These are phyloP conservation scores for Metridium senile DNA, from an alignment of 92 coral and sea anemone genomes.

Conservation along the genomic window DNA sequence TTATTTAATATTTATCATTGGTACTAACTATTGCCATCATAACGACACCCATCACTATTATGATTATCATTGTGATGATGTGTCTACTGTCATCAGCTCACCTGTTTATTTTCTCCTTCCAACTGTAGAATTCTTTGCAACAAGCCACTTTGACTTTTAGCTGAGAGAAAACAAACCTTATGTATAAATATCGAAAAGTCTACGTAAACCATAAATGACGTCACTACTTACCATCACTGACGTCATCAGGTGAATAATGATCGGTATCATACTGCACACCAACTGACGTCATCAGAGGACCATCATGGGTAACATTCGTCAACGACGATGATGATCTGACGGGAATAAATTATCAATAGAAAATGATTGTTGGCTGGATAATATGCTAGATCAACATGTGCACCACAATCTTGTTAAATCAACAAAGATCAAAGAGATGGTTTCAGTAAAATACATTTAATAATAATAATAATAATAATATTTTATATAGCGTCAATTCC, in stretches of 20 bases:
- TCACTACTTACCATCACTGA: slow-evolving; percentile 8
- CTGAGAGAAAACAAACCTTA: slow-evolving; percentile 10
- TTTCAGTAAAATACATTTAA: too few relatives aligned
- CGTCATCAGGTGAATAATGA: not conserved
- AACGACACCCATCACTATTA: too few relatives aligned
- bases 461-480: too few relatives aligned
- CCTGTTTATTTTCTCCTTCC: slow-evolving; percentile 42
- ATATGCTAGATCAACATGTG: too few relatives aligned
- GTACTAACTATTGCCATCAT: too few relatives aligned
- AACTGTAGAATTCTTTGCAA: slow-evolving; percentile 40
- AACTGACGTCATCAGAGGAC: slow-evolving; percentile 17
- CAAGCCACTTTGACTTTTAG: slow-evolving; percentile 22
- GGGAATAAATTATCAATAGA: slow-evolving; percentile 12
- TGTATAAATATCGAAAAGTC: not conserved
- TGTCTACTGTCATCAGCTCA: not conserved
- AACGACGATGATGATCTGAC: slow-evolving; percentile 10
- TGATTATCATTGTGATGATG: too few relatives aligned
- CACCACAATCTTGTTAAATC: too few relatives aligned
- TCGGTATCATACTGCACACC: slow-evolving; percentile 21
- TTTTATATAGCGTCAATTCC: too few relatives aligned
- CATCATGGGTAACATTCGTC: not conserved
- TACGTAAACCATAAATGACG: too few relatives aligned
- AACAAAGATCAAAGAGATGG: too few relatives aligned
- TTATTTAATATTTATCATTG: too few relatives aligned
- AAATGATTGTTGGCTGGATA: not conserved